Evolutionary conservation across 2,113 vertebrate genomes (phyloP).

Genomic region (Phalacrocorax aristotelis): DNA sequence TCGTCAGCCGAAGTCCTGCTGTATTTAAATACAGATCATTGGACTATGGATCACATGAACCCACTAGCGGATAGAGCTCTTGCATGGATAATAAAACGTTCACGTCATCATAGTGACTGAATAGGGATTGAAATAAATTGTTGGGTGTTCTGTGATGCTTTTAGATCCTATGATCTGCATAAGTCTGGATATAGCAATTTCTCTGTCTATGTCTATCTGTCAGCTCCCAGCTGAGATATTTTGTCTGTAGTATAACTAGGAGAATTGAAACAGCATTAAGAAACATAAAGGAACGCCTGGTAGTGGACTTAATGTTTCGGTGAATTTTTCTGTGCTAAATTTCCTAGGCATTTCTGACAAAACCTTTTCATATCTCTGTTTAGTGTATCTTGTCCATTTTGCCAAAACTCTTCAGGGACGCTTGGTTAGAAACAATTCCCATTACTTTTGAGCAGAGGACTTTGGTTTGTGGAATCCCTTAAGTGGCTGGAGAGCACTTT

Average conservation of each 20-base stretch:
- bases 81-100: not conserved
- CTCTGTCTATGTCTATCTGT: not conserved
- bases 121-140: not conserved
- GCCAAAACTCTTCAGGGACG: not conserved
- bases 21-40: not conserved
- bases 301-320: not conserved
- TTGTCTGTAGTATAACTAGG: not conserved
- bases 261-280: not conserved
- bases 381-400: not conserved
- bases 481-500: constrained; percentile 37
- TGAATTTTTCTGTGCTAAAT: not conserved
- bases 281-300: not conserved
- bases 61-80: not conserved
- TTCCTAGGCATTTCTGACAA: not conserved
- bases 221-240: not conserved
- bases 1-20: not conserved
- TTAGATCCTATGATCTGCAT: not conserved
- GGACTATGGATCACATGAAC: not conserved
- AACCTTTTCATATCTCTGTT: not conserved
- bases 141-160: not conserved
- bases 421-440: constrained; percentile 35
- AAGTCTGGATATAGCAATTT: not conserved
- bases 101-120: not conserved
- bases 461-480: constrained; percentile 41
- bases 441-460: not conserved